Evolutionary conservation across 2,888 invertebrate genomes (phyloP).

Genomic region (Argyra leucocephala): DNA sequence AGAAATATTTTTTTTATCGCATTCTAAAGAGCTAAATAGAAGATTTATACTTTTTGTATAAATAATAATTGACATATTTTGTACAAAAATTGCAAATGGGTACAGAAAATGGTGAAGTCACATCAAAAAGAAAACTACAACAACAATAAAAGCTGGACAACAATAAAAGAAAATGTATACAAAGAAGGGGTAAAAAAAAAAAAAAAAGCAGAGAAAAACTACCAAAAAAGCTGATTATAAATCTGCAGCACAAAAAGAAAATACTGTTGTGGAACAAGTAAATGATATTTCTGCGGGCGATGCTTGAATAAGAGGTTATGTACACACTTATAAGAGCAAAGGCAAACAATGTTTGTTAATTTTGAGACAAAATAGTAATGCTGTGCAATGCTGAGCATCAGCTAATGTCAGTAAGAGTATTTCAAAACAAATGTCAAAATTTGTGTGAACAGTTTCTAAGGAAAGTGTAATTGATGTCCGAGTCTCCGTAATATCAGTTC

Average conservation of each 20-base stretch:
- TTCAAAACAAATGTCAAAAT: conserved; percentile 96
- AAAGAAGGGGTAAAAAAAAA: conserved; percentile 90
- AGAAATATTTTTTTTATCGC: neutral
- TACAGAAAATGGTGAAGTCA: conserved; percentile 11
- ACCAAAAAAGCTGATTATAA: conserved; percentile 51
- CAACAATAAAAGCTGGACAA: too few species aligned
- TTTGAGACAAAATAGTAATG: conserved; percentile 79
- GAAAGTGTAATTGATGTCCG: conserved; percentile 92
- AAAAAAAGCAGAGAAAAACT: conserved; percentile 62
- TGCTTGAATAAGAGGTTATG: conserved; percentile 63
- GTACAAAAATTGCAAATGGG: too few species aligned
- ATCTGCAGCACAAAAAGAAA: conserved; percentile 32
- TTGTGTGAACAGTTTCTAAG: conserved; percentile 79
- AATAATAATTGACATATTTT: too few species aligned
- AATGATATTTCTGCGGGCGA: conserved; percentile 60
- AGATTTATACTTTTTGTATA: too few species aligned
- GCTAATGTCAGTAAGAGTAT: conserved; percentile 64
- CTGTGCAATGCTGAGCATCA: conserved; percentile 76
- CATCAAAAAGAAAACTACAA: conserved; percentile 24
- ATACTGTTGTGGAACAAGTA: conserved; percentile 31
- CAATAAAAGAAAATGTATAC: conserved; percentile 79
- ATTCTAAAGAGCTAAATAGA: neutral
- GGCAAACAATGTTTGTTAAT: conserved; percentile 97
- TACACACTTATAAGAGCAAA: conserved; percentile 87
- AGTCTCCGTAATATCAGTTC: conserved; percentile 64